phyloP scores from a whole-genome alignment of 2,797 vertebrate genomes.

The Ctenopoma multispine region DNA sequence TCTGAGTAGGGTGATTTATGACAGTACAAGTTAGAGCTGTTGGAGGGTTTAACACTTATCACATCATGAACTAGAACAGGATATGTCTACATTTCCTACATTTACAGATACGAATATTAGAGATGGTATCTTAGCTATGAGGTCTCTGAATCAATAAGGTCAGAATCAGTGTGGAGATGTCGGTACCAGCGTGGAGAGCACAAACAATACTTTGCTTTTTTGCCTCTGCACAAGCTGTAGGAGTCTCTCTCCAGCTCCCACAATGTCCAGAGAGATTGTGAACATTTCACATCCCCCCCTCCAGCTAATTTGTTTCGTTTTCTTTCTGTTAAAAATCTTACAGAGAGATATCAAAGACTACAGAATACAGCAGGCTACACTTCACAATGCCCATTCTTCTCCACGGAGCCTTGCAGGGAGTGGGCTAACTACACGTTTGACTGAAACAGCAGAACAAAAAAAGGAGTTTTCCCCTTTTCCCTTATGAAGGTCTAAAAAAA shows the following conservation, averaged over 20 bases:
- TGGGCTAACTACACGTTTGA: constrained; percentile 19
- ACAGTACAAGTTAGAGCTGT: constrained; percentile 10
- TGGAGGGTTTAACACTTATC: constrained; percentile 8
- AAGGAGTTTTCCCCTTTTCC: too few species aligned
- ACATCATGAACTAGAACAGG: not conserved
- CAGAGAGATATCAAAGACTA: constrained; percentile 33
- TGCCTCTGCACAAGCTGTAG: constrained; percentile 60
- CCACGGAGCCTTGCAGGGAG: constrained; percentile 24
- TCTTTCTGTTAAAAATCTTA: constrained; percentile 57
- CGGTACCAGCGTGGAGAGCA: constrained; percentile 76
- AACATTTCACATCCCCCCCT: constrained; percentile 65
- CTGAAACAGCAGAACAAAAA: constrained; percentile 5
- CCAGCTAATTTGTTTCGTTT: constrained; percentile 41
- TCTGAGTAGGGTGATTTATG: constrained; percentile 37
- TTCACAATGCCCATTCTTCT: constrained; percentile 72
- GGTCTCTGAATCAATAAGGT: constrained; percentile 49
- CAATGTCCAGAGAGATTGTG: constrained; percentile 67
- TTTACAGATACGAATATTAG: constrained; percentile 26
- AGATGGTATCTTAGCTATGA: constrained; percentile 48
- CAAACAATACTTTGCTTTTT: constrained; percentile 75
- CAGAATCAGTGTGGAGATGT: constrained; percentile 69
- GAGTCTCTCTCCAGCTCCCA: constrained; percentile 67
- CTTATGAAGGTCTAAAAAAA: too few species aligned
- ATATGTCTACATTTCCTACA: not conserved
- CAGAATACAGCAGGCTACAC: constrained; percentile 20